Percentiles rank a stretch among this genome's conserved stretches.
These are phyloP conservation scores for Ceraclea dissimilis DNA, from an alignment of 2,888 invertebrate species.

Conservation along the genomic window DNA sequence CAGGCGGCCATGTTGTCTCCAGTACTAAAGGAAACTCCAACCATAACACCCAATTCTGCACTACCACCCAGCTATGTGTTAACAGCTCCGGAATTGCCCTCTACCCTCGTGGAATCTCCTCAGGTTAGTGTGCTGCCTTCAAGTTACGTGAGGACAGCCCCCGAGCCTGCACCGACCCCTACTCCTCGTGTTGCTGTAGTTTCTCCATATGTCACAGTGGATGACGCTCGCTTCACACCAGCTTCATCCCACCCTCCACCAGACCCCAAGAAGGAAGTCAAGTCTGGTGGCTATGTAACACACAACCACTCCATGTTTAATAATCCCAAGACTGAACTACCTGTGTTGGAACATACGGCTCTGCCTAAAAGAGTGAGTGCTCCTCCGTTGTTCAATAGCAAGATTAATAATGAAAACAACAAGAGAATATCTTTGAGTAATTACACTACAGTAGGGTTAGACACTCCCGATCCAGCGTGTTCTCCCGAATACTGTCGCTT, in stretches of 20 bases:
- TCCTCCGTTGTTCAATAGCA: conserved; percentile 8
- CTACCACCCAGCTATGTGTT: conserved; percentile 18
- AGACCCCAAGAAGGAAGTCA: background rate
- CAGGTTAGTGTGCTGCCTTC: background rate
- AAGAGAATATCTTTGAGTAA: conserved; percentile 28
- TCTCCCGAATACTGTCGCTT: conserved; percentile 47
- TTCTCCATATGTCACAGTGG: conserved; percentile 18
- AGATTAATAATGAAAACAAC: conserved; percentile 6
- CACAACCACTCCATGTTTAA: conserved; percentile 11
- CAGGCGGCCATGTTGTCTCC: conserved; percentile 3
- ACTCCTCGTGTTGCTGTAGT: background rate
- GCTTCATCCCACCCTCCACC: background rate
- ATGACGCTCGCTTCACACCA: conserved; percentile 7
- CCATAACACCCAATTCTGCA: background rate
- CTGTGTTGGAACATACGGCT: background rate
- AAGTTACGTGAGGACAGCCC: background rate
- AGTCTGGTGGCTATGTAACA: conserved; percentile 9
- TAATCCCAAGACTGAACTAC: conserved; percentile 2
- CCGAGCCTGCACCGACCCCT: background rate
- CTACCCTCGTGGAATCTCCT: background rate
- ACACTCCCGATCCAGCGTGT: conserved; percentile 29
- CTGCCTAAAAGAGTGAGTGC: conserved; percentile 16
- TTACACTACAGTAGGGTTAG: conserved; percentile 32
- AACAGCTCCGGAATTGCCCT: conserved; percentile 7
- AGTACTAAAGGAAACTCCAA: background rate